Base-by-base conservation (phyloP, 2,888 invertebrate genomes). In the Caenorhabditis sulstoni region DNA sequence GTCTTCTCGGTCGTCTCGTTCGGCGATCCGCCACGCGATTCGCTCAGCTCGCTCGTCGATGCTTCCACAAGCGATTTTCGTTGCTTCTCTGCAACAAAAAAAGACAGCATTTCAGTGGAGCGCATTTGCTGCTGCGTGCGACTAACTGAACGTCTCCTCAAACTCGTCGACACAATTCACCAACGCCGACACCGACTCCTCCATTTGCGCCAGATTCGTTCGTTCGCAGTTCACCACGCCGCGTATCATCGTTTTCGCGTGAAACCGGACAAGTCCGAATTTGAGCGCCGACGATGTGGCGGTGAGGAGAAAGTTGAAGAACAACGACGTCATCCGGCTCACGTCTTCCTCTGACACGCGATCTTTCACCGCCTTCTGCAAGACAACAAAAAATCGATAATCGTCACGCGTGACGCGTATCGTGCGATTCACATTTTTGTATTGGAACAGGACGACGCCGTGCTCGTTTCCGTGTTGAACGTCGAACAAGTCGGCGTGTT, bases 111-210 rank as follows among this genome's bases (percentile, higher is more conserved):
- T 5, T 37, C 37, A 37, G 11, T 37, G 37, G 11, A 11, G 37
- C 11, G 37, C n/a, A n/a, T n/a, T 37, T 37, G 37, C 37, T 37
- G 37, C 37, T 37, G 5, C 37, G 37, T 41, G 29, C 3, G 9
- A 20, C 74, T 41, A 7, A 79, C 80, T 80, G 29, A 80, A 35
- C 1, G 61, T 39, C 47, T 80, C 75, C 35, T 75, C 80, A 52
- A 80, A 80, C 41, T 80, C 75, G 14, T 80, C 80, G 9, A 65
- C 80, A 64, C 70, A 39, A 35, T 80, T 80, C 57, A 70, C 18
- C 12, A 80, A 50, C 18, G 80, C 75, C 16, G 80, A 75, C 16
- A 76, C 65, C 4, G 80, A 80, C 55, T 80, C 80, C n/a, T 80
- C 80, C 61, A 80, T 71, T 9, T 71, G 61, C 18, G 80, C 70